These are phyloP conservation scores for Rhynchomys soricoides DNA, from an alignment of 2,113 vertebrate species.

Conservation along the genomic window DNA sequence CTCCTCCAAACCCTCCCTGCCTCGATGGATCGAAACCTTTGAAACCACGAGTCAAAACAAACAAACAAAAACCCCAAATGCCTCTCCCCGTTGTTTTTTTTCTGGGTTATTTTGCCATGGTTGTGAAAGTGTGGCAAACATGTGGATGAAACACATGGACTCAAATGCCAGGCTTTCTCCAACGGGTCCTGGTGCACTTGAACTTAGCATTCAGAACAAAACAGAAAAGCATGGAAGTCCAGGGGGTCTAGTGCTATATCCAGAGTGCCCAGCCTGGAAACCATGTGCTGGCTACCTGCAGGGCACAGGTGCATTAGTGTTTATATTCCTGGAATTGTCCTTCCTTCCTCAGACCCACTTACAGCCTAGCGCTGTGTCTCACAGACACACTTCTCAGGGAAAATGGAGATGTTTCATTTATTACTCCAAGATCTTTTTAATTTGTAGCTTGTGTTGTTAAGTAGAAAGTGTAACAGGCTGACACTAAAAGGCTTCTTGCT, in stretches of 20 bases:
- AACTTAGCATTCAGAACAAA: background rate
- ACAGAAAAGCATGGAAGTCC: background rate
- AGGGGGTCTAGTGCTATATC: background rate
- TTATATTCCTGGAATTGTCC: fast-evolving
- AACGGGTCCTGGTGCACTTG: background rate
- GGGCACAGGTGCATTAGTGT: background rate
- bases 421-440: background rate
- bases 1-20: background rate
- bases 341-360: background rate
- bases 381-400: background rate
- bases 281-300: background rate
- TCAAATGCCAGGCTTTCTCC: background rate
- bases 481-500: background rate
- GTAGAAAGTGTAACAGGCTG: background rate
- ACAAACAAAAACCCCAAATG: no score
- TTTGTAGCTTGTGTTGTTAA: background rate
- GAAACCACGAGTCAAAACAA: background rate
- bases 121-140: background rate
- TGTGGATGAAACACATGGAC: background rate
- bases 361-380: fast-evolving
- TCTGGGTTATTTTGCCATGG: background rate
- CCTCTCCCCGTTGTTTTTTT: background rate
- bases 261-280: fast-evolving
- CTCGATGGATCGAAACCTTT: background rate
- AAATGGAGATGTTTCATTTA: background rate